Base-by-base conservation (phyloP, 1,140 invertebrate species). In the Drosophila ercepeae region DNA sequence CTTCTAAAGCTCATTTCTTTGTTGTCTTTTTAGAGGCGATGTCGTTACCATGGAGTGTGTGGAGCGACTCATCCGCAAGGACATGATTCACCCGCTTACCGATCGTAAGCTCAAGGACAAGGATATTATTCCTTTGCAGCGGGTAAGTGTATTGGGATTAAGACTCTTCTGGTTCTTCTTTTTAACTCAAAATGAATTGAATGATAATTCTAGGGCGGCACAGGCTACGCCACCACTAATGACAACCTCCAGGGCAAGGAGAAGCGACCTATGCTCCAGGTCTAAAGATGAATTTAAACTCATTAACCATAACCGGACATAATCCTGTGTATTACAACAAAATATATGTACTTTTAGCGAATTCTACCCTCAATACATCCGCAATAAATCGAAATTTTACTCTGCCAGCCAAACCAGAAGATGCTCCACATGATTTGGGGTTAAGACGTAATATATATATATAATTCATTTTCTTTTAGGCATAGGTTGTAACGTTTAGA, bases 41-140 rank as follows among this genome's bases (percentile, higher is more conserved):
- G 97, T 99, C 14, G 95, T 99, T 0, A 99, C 98, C 8, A 93
- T 98, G 94, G 98, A 99, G 90, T 99, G 98, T 93, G 94, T 99
- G 5, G 98, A 99, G 78, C 99, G 99, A 90, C 93, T 99, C 3
- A 98, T 99, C 44, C 97, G 97, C 83, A 98, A 98, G 90, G 98
- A 99, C 91, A 98, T 97, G 98, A 93, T 97, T 3, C 98, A 99
- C 93, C 99, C 99, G 0, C 93, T 99, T 0, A 98, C 97, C 60
- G 95, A 95, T 59, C 94, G 96, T 73, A 96, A 95, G 91, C 90
- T 99, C n/a, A 95, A 93, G 58, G 97, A 99, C 72, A 95, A 95
- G 78, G 99, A 99, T 91, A 98, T 99, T 13, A 99, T 99, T 90
- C 93, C 93, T 29, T 89, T 99, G 70, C 96, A 99, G 91, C 94